Conservation (phyloP, 2,113 vertebrate genomes). For the Psittacula cyanocephala region DNA sequence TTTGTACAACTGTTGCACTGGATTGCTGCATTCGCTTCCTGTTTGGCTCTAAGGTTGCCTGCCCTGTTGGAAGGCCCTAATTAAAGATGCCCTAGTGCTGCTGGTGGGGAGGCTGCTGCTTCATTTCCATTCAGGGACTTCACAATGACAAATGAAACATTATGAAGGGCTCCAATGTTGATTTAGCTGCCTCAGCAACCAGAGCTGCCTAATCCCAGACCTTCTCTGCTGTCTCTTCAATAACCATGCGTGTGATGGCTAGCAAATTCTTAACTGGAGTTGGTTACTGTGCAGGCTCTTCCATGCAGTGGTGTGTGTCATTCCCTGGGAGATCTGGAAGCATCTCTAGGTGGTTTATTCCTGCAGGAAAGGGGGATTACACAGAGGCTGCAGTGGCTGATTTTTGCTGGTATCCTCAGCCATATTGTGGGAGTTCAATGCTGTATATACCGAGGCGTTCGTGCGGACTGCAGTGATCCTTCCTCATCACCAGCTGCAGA, state of each 20-base stretch:
- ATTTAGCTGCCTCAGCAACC: not conserved
- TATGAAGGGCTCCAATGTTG: not conserved
- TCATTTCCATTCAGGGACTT: not conserved
- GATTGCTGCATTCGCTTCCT: not conserved
- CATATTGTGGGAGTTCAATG: conserved; percentile 31
- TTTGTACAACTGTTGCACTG: conserved; percentile 22
- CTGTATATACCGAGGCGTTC: not conserved
- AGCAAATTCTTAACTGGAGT: not conserved
- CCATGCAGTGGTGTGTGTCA: rapidly evolving
- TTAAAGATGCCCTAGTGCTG: not conserved
- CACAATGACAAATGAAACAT: not conserved
- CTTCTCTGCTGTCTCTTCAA: not conserved
- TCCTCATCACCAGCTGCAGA: not conserved
- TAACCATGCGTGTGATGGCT: not conserved
- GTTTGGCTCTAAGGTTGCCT: not conserved
- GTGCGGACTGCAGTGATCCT: conserved; percentile 11
- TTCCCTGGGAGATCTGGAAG: not conserved
- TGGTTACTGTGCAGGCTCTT: not conserved
- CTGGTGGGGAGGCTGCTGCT: not conserved
- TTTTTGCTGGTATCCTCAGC: not conserved
- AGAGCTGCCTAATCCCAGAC: not conserved
- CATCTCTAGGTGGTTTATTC: not conserved
- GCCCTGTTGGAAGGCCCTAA: not conserved
- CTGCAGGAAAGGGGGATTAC: not conserved
- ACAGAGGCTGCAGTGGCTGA: not conserved